Base-by-base conservation (phyloP, 2,888 invertebrate genomes). In the Luffia ferchaultella region DNA sequence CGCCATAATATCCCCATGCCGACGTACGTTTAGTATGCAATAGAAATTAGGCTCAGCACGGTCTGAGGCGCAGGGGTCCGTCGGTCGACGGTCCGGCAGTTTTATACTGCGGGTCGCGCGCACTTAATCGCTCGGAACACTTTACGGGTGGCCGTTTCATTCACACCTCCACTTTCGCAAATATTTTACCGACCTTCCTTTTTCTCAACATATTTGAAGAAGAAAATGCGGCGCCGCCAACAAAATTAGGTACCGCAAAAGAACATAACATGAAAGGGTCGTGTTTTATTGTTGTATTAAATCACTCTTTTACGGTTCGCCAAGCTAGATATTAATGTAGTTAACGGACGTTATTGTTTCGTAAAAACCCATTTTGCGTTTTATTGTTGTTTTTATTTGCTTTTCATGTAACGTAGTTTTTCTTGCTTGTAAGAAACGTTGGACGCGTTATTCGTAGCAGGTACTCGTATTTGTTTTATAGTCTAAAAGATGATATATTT, bases 91-190 rank as follows among this genome's bases (percentile, higher is more conserved):
- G 12, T 30, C 30, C 30, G 5, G 30, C 30, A 12, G n/a, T 40
- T 20, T 17, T 20, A 20, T 40, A 30, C 46, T 42, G 48, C 51
- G 65, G 68, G 66, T 69, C 70, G 67, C 60, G 68, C 62, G 60
- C 62, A 64, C 59, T 71, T 71, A 73, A 72, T 73, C 73, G 72
- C 57, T 66, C 53, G 71, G 69, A 73, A 74, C 64, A 63, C 58
- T 73, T 74, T 73, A 73, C 69, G 70, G 70, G 58, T 63, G 48
- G 48, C 55, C 58, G 59, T 59, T 60, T 59, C 56, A 62, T 67
- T 64, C 64, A 62, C 61, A 56, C 54, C 55, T 54, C 45, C 46
- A 46, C 43, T 51, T 52, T 46, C 55, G 55, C 57, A 53, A 59
- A 62, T 61, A 59, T 58, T 61, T 60, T 55, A 59, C 55, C 55